Conservation (phyloP, 2,113 vertebrate species). For the Acrocephalus kingi region DNA sequence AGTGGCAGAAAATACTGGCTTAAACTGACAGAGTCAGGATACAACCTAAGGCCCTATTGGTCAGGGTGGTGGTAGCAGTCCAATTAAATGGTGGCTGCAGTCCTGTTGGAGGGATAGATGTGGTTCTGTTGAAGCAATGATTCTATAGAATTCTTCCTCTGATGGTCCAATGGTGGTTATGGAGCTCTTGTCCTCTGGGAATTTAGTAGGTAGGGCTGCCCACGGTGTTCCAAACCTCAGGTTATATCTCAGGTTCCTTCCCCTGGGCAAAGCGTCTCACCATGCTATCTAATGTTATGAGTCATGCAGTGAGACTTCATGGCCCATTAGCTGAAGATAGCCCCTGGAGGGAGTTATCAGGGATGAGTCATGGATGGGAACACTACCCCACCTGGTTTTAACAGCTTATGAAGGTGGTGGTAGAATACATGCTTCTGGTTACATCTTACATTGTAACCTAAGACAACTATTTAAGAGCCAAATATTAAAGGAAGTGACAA, state of each 20-base stretch:
- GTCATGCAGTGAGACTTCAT: not conserved
- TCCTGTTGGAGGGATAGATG: not conserved
- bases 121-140: not conserved
- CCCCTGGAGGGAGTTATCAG: not conserved
- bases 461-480: not conserved
- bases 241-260: not conserved
- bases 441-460: too few relatives aligned
- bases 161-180: not conserved
- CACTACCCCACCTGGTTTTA: not conserved
- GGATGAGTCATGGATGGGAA: not conserved
- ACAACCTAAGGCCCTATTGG: not conserved
- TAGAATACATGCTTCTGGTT: not conserved
- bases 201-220: not conserved
- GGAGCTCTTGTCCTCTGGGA: not conserved
- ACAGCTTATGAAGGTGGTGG: not conserved
- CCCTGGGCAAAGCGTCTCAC: not conserved
- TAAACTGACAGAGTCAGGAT: not conserved
- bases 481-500: not conserved
- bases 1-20: not conserved
- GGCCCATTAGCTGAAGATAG: not conserved
- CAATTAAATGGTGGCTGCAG: not conserved
- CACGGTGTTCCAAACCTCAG: not conserved
- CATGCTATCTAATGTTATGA: not conserved
- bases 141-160: not conserved
- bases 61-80: not conserved